Base-by-base conservation (phyloP, 2,797 vertebrate genomes). In the Sebastes oblongus region DNA sequence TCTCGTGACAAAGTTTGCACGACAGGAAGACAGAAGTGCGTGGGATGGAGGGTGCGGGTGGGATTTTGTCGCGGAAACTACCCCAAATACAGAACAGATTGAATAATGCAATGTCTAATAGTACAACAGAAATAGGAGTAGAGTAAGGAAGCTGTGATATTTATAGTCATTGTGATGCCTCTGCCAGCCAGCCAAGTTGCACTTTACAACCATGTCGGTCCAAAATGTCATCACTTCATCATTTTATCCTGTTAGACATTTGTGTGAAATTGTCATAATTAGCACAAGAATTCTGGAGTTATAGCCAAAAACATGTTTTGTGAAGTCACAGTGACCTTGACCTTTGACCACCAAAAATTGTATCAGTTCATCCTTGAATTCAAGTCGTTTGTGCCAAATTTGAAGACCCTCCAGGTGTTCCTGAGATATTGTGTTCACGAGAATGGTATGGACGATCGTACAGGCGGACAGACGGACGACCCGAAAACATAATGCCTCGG, bases 21-120 rank as follows among this genome's bases (percentile, higher is more conserved):
- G 27, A 58, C 8, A 18, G 76, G 61, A 55, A 60, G 34, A 66
- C 52, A 58, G 30, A 25, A 46, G 56, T 27, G 84, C 25, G 84
- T 78, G 24, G 66, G 75, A 71, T 34, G 61, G 13, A 55, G 18
- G 30, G 5, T 4, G 58, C 54, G 71, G 54, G 84, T 27, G 72
- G 27, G 18, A 29, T 56, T 71, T 66, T 64, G 25, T 60, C 1
- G 3, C 2, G 13, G 20, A 70, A 62, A 25, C 36, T 34, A 16
- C 64, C 61, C 27, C 58, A 46, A 73, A 66, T 13, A 69, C 16
- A 42, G 11, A 14, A 22, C 7, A 54, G 29, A 72, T 34, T 1
- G 7, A 72, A 24, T 22, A 30, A 64, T n/a, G 39, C 10, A 18
- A 9, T 16, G 54, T 61, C 24, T n/a, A 6, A 8, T 4, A 58